phyloP scores from a whole-genome alignment of 2,113 vertebrate species.

The Dicentrarchus labrax region DNA sequence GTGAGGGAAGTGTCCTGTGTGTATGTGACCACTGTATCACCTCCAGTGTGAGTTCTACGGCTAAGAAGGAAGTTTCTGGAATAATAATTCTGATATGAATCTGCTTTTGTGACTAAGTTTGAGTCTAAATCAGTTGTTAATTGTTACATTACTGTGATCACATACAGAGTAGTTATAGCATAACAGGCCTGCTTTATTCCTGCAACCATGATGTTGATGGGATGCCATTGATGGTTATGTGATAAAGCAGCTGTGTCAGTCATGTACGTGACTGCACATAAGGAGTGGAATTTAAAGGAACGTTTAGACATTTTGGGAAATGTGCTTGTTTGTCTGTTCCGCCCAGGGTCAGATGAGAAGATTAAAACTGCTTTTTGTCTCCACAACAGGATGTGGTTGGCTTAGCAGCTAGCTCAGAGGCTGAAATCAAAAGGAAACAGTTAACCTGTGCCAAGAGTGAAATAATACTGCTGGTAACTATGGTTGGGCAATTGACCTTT shows the following conservation, averaged over 20 bases:
- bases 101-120: too few species aligned
- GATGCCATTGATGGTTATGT: not conserved
- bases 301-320: not conserved
- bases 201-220: too few species aligned
- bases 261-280: constrained; percentile 44
- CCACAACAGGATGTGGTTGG: not conserved
- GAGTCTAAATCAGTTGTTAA: too few species aligned
- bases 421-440: not conserved
- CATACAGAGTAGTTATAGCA: too few species aligned
- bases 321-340: constrained; percentile 17
- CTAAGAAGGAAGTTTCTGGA: too few species aligned
- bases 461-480: not conserved
- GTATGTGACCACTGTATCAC: too few species aligned
- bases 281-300: constrained; percentile 29
- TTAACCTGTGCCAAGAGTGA: not conserved
- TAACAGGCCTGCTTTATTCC: too few species aligned
- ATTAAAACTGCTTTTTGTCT: constrained; percentile 11
- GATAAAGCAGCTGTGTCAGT: constrained; percentile 40
- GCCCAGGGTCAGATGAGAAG: constrained; percentile 5
- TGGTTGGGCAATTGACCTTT: too few species aligned
- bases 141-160: too few species aligned
- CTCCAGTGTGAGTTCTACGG: too few species aligned
- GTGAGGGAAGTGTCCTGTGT: too few species aligned
- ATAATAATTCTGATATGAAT: too few species aligned
- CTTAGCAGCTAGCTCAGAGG: not conserved